Evolutionary conservation across 2,797 vertebrate genomes (phyloP), one percentile per base, ranked within the genome.

Genomic region (Borostomias antarcticus): DNA sequence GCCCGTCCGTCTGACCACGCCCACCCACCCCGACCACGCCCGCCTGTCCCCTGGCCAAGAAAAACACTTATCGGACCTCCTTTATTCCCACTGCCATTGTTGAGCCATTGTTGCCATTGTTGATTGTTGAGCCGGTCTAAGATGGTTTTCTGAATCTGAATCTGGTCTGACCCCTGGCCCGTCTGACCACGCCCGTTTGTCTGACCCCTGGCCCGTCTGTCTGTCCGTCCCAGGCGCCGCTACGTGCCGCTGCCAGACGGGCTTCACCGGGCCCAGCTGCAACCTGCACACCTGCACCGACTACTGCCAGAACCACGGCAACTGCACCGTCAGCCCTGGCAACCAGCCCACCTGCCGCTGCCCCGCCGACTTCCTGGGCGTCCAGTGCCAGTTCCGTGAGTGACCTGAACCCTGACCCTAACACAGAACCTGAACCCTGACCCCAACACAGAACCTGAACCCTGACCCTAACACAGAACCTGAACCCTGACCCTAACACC

Each of bases 381-480:
- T 96, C 86, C 93, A 93, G 82, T 98, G 97, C 90, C 96, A 97
- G 80, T 98, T 93, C 86, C 88, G 96, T 98, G 88, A 96, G 96
- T 94, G 8, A 5, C 21, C 17, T 25, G 3, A 33, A 8, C 15
- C 56, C 56, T 5, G 17, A 21, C 26, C 33, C 1, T 6, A n/a
- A n/a, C n/a, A n/a, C n/a, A n/a, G n/a, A n/a, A n/a, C 2, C 13
- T 17, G 0, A 0, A 1, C 40, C n/a, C 40, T 45, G 13, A 45
- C 40, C 40, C 6, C 13, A 13, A 43, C 40, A 43, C 40, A 2
- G 10, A 40, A 40, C 11, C 2, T 3, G 37, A 3, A 15, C 0
- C 10, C 17, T 15, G 3, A 40, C 37, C 9, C 57, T 23, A 2
- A 10, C 6, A 5, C 17, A 23, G 17, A 26, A 5, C 57, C 23